Evolutionary conservation across 2,888 invertebrate genomes (phyloP).

Genomic region (Holacanthella duospinosa): DNA sequence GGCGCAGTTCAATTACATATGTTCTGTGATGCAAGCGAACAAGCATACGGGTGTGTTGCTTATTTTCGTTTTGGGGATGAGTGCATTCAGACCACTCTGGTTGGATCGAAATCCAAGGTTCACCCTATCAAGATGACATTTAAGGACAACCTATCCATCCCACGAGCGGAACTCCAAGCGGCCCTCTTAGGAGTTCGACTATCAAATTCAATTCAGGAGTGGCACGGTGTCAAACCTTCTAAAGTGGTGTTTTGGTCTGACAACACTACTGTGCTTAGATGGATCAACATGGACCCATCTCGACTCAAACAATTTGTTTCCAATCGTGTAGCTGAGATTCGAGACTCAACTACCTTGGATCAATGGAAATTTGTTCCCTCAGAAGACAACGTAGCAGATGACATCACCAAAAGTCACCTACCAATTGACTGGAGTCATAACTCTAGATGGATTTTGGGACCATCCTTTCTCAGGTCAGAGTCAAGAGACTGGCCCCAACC

Average conservation of each 20-base stretch:
- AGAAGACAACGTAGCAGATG: constrained; percentile 27
- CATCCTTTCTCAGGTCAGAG: too few relatives aligned
- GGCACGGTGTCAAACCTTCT: too few relatives aligned
- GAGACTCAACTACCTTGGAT: not conserved
- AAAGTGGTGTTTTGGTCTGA: too few relatives aligned
- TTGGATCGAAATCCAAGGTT: too few relatives aligned
- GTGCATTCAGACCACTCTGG: too few relatives aligned
- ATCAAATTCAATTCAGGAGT: not conserved
- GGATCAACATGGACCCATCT: constrained; percentile 20
- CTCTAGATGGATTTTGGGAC: constrained; percentile 28
- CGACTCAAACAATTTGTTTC: constrained; percentile 24
- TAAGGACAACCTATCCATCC: constrained; percentile 18
- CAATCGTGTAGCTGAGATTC: constrained; percentile 23
- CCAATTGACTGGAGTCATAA: not conserved
- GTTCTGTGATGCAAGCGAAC: too few relatives aligned
- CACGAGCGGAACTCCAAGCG: constrained; percentile 30
- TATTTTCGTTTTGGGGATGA: constrained; percentile 19
- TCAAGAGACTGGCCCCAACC: too few relatives aligned
- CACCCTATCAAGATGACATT: too few relatives aligned
- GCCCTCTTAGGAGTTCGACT: constrained; percentile 25
- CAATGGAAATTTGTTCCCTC: constrained; percentile 31
- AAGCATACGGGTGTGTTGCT: constrained; percentile 22
- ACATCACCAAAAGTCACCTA: constrained; percentile 20
- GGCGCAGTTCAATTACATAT: constrained; percentile 27
- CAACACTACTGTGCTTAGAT: constrained; percentile 22